Percentiles rank a stretch among this genome's conserved stretches.
Evolutionary conservation across 1,140 invertebrate genomes (phyloP).

Genomic region (Chrysomallon squamiferum): DNA sequence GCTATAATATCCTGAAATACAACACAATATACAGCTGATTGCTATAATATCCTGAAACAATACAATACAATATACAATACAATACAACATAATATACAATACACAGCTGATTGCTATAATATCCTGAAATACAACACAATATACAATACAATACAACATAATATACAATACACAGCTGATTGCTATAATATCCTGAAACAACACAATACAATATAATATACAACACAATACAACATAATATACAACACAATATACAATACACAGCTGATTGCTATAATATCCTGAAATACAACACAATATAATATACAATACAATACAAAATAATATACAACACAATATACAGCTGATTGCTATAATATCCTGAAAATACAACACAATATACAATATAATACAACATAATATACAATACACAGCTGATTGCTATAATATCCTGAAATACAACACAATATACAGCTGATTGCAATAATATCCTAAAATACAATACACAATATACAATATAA

Average conservation of each 20-base stretch:
- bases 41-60: conserved; percentile 90
- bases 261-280: conserved; percentile 94
- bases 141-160: background rate
- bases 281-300: conserved; percentile 68
- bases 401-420: conserved; percentile 97
- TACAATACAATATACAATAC: conserved; percentile 94
- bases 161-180: conserved; percentile 67
- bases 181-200: conserved; percentile 89
- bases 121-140: conserved; percentile 76
- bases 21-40: conserved; percentile 95
- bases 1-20: conserved; percentile 89
- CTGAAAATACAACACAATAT: conserved; percentile 97
- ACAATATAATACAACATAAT: conserved; percentile 86
- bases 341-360: conserved; percentile 86
- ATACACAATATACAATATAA: conserved; percentile 56
- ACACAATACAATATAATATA: conserved; percentile 77
- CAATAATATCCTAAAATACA: conserved; percentile 85
- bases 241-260: conserved; percentile 91
- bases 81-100: conserved; percentile 97
- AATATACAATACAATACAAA: too few species aligned
- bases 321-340: conserved; percentile 82
- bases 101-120: conserved; percentile 96
- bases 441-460: conserved; percentile 97
- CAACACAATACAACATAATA: too few species aligned
- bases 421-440: conserved; percentile 85